Percentiles rank a stretch among this genome's conserved stretches.
These are phyloP conservation scores for Parthenolecanium corni DNA, from an alignment of 2,888 invertebrate species.

Conservation along the genomic window DNA sequence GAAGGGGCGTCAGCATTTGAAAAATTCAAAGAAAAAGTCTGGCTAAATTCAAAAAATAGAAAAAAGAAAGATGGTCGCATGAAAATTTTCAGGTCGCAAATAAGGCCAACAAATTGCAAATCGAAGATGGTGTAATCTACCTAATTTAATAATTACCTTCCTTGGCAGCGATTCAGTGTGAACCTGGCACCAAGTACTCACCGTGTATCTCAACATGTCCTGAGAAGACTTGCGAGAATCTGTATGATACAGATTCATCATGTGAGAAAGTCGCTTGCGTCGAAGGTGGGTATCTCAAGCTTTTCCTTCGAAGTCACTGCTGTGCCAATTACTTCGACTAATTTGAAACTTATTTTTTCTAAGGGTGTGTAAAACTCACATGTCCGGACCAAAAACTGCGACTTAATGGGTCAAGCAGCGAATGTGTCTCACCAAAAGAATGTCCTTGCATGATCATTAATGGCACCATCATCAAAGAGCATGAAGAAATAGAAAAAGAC, in stretches of 20 bases:
- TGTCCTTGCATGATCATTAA: constrained; percentile 63
- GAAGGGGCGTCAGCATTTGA: too few species aligned
- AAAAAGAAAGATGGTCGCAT: too few species aligned
- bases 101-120: too few species aligned
- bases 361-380: constrained; percentile 60
- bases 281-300: constrained; percentile 48
- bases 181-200: constrained; percentile 63
- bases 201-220: constrained; percentile 75
- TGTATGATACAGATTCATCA: constrained; percentile 43
- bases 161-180: constrained; percentile 82
- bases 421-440: constrained; percentile 61
- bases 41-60: too few species aligned
- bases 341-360: background rate
- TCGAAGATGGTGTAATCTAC: too few species aligned
- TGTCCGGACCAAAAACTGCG: constrained; percentile 65
- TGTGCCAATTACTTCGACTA: too few species aligned
- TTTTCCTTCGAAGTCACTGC: too few species aligned
- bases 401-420: constrained; percentile 51
- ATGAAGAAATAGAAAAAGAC: constrained; percentile 62
- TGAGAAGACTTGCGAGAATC: constrained; percentile 69
- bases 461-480: constrained; percentile 57
- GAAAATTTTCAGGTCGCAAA: too few species aligned
- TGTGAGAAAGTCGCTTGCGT: constrained; percentile 46
- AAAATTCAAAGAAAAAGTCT: too few species aligned
- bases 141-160: too few species aligned